Evolutionary conservation across 2,888 invertebrate species (phyloP).

Genomic region (Drosophila greeni): DNA sequence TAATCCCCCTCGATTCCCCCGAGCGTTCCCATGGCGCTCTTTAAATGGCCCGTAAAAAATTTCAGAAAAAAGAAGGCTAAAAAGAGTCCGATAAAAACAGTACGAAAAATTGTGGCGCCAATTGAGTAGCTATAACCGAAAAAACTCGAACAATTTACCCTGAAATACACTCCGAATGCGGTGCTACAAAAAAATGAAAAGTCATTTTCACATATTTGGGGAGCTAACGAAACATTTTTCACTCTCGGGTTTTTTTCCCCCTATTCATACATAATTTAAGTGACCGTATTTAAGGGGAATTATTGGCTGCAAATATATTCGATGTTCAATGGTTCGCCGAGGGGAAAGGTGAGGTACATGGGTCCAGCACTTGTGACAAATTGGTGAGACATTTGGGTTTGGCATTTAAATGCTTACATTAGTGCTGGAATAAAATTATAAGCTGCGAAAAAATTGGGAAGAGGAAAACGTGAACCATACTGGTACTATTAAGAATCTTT

Average conservation of each 20-base stretch:
- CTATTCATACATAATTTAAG: slow-evolving; percentile 61
- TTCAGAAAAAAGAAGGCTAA: slow-evolving; percentile 10
- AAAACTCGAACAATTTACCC: slow-evolving; percentile 23
- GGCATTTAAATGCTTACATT: slow-evolving; percentile 22
- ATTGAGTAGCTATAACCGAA: slow-evolving; percentile 42
- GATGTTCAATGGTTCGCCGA: slow-evolving; percentile 33
- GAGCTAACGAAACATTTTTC: slow-evolving; percentile 38
- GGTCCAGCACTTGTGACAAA: slow-evolving; percentile 10
- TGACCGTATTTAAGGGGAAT: slow-evolving; percentile 67
- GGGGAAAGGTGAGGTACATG: neutral
- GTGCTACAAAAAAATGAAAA: slow-evolving; percentile 52
- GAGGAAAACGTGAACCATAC: neutral
- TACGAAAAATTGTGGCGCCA: slow-evolving; percentile 48
- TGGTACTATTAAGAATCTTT: too few species aligned
- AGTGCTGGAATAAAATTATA: slow-evolving; percentile 2
- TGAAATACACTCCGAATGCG: slow-evolving; percentile 22
- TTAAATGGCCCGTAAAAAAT: slow-evolving; percentile 58
- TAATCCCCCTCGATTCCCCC: slow-evolving; percentile 24
- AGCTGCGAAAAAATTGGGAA: neutral
- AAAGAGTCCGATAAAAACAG: slow-evolving; percentile 7
- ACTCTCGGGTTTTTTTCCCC: slow-evolving; percentile 41
- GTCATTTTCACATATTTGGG: slow-evolving; percentile 51
- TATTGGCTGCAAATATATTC: slow-evolving; percentile 59
- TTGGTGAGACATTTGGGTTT: slow-evolving; percentile 13
- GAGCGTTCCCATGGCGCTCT: slow-evolving; percentile 64